Percentiles rank a stretch among this genome's conserved stretches.
phyloP scores from a whole-genome alignment of 2,888 invertebrate genomes.

The Metopia argyrocephala region DNA sequence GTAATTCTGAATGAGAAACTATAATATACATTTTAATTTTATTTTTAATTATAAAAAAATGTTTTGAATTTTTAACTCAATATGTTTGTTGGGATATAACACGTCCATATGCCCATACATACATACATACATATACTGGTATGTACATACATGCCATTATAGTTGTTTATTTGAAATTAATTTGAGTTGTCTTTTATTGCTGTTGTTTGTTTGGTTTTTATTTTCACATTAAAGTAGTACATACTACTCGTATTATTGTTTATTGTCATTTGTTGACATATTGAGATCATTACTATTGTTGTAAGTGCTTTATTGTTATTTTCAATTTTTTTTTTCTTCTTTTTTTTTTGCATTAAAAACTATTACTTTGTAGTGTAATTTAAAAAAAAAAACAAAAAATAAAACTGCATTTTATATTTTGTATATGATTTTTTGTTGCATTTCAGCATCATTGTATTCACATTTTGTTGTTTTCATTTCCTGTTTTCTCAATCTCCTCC shows the following conservation, averaged over 20 bases:
- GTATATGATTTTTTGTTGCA: background rate
- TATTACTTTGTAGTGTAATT: background rate
- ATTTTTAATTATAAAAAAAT: too few species aligned
- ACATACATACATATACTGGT: background rate
- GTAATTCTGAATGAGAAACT: too few species aligned
- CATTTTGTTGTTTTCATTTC: slow-evolving; percentile 2
- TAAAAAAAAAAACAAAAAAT: background rate
- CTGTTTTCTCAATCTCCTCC: background rate
- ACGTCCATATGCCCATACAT: background rate
- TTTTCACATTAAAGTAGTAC: background rate
- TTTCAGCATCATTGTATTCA: background rate
- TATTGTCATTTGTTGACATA: slow-evolving; percentile 57
- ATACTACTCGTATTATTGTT: slow-evolving; percentile 50
- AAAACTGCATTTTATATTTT: background rate
- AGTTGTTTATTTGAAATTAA: slow-evolving; percentile 33
- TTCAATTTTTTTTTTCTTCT: background rate
- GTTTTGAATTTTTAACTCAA: too few species aligned
- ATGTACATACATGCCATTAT: slow-evolving; percentile 23
- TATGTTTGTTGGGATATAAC: background rate
- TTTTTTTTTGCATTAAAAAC: background rate
- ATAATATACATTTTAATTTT: too few species aligned
- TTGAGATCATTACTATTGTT: slow-evolving; percentile 58
- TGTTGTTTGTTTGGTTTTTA: background rate
- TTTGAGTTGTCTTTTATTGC: slow-evolving; percentile 14
- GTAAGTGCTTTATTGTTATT: slow-evolving; percentile 12